Base-by-base conservation (phyloP, 1,140 invertebrate genomes). In the Heliconius hermathena region DNA sequence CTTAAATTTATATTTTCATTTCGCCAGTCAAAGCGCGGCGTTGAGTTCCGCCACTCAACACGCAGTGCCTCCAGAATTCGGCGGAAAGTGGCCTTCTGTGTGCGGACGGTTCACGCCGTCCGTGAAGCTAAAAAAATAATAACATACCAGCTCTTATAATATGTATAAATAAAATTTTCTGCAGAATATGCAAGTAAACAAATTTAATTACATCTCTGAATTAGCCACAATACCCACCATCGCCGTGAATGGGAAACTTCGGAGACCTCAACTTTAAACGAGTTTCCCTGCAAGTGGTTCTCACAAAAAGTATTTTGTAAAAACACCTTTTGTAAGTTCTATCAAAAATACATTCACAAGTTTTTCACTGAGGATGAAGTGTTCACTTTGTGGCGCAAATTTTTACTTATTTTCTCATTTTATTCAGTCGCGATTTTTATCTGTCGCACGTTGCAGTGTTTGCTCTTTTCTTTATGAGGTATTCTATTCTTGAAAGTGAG, bases 161-260 rank as follows among this genome's bases (percentile, higher is more conserved):
- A 66, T 66, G 9, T 29, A 66, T 18, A 29, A 13, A 66, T 29
- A 16, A 16, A 66, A 5, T 66, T 29, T 66, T 66, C 3, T 22
- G 20, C 49, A 36, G 57, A 89, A 87, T 90, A 89, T 88, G 83
- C 87, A 90, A 83, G 86, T 89, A 91, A 94, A 93, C 89, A 90
- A 94, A 93, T 93, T 93, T 93, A 94, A 94, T 93, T 93, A 93
- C 87, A 89, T 81, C 82, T 87, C 87, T 84, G 87, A 91, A 92
- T 91, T 90, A 93, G 88, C 89, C 89, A 92, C 89, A 94, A 94
- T 93, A 85, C 91, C 86, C 84, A 83, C 82, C 87, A 87, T 87
- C 88, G 85, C 81, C 77, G 81, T 85, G 89, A 91, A 91, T 91
- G 83, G 84, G 79, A 89, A 92, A 92, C 89, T 93, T 90, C 81